Percentiles rank a stretch among this genome's conserved stretches.
Conservation (phyloP, 2,113 vertebrate genomes). For the Archilochus colubris region DNA sequence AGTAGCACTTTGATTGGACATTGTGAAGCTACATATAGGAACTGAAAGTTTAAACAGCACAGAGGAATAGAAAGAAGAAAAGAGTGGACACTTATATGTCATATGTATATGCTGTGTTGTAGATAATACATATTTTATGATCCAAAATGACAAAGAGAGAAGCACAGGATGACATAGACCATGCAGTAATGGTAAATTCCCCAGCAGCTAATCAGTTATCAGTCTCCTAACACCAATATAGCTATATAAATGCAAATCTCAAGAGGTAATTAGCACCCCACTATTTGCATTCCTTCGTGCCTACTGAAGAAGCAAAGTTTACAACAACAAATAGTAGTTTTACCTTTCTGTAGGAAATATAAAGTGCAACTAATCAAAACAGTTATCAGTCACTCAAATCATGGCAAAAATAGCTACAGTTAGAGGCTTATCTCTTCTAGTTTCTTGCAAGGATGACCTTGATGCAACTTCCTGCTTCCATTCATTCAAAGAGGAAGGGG, state of each 20-base stretch:
- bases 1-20: not conserved
- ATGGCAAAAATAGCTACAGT: not conserved
- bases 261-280: not conserved
- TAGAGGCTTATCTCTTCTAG: not conserved
- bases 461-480: not conserved
- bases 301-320: not conserved
- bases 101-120: not conserved
- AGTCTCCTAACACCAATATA: not conserved
- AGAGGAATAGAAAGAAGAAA: not conserved
- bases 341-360: not conserved
- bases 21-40: not conserved
- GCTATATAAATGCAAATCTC: not conserved
- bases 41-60: not conserved
- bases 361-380: not conserved
- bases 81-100: not conserved
- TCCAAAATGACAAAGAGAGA: not conserved
- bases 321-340: not conserved
- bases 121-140: not conserved
- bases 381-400: not conserved
- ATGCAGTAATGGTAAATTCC: not conserved
- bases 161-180: not conserved
- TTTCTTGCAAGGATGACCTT: not conserved
- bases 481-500: constrained; percentile 3
- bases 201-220: not conserved
- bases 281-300: not conserved